Conservation (phyloP, 2,797 vertebrate genomes). For the Chelmon rostratus region DNA sequence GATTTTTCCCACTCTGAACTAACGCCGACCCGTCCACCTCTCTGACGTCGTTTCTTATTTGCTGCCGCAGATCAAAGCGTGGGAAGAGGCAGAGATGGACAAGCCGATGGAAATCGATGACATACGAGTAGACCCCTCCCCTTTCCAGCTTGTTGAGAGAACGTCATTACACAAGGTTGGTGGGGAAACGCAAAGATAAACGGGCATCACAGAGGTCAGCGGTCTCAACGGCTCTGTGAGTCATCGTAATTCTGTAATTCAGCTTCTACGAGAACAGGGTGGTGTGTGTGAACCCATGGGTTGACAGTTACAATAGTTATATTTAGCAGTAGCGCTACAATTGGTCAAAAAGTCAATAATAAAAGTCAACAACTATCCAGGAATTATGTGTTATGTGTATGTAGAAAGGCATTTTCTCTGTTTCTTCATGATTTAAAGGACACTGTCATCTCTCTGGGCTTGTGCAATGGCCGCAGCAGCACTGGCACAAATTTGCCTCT, state of each 20-base stretch:
- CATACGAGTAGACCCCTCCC: slow-evolving; percentile 93
- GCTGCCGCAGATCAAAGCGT: slow-evolving; percentile 89
- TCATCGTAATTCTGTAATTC: no score
- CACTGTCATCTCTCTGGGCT: no score
- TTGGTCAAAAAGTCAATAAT: no score
- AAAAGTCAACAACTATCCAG: no score
- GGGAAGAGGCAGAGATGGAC: slow-evolving; percentile 92
- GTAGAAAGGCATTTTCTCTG: no score
- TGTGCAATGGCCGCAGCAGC: neutral
- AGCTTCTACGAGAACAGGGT: neutral
- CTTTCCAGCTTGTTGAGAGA: slow-evolving; percentile 97
- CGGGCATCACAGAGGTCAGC: neutral
- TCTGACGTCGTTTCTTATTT: slow-evolving; percentile 55
- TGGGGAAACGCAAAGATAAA: neutral
- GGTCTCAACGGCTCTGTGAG: no score
- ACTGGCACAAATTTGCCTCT: neutral
- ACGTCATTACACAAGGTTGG: slow-evolving; percentile 95
- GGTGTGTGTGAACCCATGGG: no score
- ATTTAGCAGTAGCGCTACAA: no score
- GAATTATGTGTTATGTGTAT: neutral
- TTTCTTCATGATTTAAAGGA: no score
- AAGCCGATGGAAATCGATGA: slow-evolving; percentile 91
- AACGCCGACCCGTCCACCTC: neutral
- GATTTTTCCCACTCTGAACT: neutral
- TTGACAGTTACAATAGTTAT: no score